Evolutionary conservation across 1,140 invertebrate species (phyloP).

Genomic region (Bombyx mandarina): DNA sequence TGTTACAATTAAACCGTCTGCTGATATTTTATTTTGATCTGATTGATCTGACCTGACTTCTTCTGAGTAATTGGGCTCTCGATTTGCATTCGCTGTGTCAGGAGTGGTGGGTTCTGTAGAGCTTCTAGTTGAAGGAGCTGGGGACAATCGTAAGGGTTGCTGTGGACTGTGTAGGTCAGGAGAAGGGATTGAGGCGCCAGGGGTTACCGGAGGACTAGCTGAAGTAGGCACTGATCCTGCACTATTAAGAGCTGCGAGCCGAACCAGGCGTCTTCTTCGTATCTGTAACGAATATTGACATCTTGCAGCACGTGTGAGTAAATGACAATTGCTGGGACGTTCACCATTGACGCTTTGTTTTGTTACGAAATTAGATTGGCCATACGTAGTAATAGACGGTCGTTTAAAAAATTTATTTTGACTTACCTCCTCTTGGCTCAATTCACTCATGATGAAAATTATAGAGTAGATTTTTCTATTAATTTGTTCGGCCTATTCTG

Average conservation of each 20-base stretch:
- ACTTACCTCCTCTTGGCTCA: slow-evolving; percentile 83
- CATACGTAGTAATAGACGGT: slow-evolving; percentile 59
- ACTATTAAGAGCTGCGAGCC: slow-evolving; percentile 45
- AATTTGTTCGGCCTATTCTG: slow-evolving; percentile 24
- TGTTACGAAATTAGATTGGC: slow-evolving; percentile 69
- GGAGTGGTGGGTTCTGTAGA: slow-evolving; percentile 39
- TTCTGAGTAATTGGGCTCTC: slow-evolving; percentile 44
- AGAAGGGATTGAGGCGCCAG: slow-evolving; percentile 44
- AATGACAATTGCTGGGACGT: slow-evolving; percentile 29
- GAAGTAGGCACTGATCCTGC: slow-evolving; percentile 37
- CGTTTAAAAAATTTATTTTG: slow-evolving; percentile 50
- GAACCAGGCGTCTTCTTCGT: slow-evolving; percentile 55
- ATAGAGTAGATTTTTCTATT: slow-evolving; percentile 20
- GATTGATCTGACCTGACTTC: slow-evolving; percentile 43
- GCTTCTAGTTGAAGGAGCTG: slow-evolving; percentile 28
- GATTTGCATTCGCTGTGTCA: slow-evolving; percentile 42
- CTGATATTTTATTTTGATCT: slow-evolving; percentile 57
- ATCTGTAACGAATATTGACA: slow-evolving; percentile 44
- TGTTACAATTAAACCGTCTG: slow-evolving; percentile 64
- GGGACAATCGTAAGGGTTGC: slow-evolving; percentile 30
- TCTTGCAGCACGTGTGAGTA: slow-evolving; percentile 36
- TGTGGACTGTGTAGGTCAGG: slow-evolving; percentile 34
- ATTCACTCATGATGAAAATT: slow-evolving; percentile 76
- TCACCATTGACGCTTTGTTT: slow-evolving; percentile 63
- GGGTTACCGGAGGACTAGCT: slow-evolving; percentile 46